Evolutionary conservation across 2,888 invertebrate species (phyloP), one percentile per base, ranked within the genome.

Genomic region (Uloborus plumipes): DNA sequence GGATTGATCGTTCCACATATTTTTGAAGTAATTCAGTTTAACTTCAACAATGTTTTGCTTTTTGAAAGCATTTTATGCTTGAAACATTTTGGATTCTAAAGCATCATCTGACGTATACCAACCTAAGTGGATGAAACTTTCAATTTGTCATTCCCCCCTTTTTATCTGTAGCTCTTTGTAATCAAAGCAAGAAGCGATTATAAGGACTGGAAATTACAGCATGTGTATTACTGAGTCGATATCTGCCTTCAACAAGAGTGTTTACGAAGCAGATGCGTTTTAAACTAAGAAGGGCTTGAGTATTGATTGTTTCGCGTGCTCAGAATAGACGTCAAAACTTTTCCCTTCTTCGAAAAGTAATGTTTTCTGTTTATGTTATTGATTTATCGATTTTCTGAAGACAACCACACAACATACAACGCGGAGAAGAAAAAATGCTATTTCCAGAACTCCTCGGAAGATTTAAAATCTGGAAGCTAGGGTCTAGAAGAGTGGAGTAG

Each of bases 361-460:
- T 81, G 80, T 81, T 81, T 81, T 81, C 80, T 81, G 80, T 70
- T 81, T 74, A 64, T 81, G 80, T 74, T 81, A 81, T 81, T 74
- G 80, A 81, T 81, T 81, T 81, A 81, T 81, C 62, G 80, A 80
- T 80, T 80, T 64, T 11, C 62, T 31, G 70, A 74, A 74, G 80
- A 58, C 80, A 80, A 64, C 53, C 69, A 79, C 79, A 74, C 66
- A 69, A 65, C 66, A 61, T 49, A 39, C 47, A 55, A 64, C 64
- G 58, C 50, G 49, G 53, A 47, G 58, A 72, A 47, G 58, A 72
- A 75, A 75, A 76, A 76, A 66, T 58, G 66, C 64, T 77, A 64
- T 77, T 77, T 77, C 55, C 39, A 76, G 70, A 71, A 51, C 67
- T 58, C 53, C 69, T 73, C 61, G 51, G 50, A 26, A 50, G 65